Evolutionary conservation across 2,797 vertebrate species (phyloP), one percentile per base, ranked within the genome.

Genomic region (Anguilla marmorata): DNA sequence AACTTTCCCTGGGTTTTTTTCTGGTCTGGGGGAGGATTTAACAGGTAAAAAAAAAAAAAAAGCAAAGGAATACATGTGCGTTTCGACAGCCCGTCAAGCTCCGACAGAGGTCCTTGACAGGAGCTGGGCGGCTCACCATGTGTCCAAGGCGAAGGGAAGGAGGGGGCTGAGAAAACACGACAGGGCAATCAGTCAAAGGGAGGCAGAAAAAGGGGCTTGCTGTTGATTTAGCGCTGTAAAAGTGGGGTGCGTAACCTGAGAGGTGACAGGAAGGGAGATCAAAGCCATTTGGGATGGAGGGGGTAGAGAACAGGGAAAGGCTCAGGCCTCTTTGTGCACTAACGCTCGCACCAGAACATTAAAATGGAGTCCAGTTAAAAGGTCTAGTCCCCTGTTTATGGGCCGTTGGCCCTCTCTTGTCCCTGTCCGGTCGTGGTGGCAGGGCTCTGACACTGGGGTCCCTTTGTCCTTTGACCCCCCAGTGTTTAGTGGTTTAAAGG

Each of bases 191-290:
- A 79, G 72, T 74, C 60, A 85, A 85, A 84, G 6, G 24, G 79
- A 30, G 82, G 85, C 88, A 2, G 27, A n/a, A 58, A 66, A 84
- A 63, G 24, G 48, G 80, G 79, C 69, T 56, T 63, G 84, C 85
- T 89, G 89, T 90, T 90, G 90, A 91, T 90, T 90, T 91, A 89
- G 89, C 86, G 84, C 87, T 88, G 84, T 86, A 63, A 85, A 90
- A 84, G 85, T 94, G 94, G 94, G 93, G 93, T 93, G 94, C 95
- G 97, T 97, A 97, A 97, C 95, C 92, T 60, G 94, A 97, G 96
- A 96, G 93, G 95, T 96, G 96, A 97, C 96, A 95, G 95, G 95
- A 91, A 93, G 91, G 91, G 93, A 97, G 97, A 97, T 97, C 97
- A 97, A 97, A 97, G 97, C 91, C 80, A 21, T 82, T 48, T 50